Evolutionary conservation across 2,113 vertebrate species (phyloP).

Genomic region (Crotalus tigris): DNA sequence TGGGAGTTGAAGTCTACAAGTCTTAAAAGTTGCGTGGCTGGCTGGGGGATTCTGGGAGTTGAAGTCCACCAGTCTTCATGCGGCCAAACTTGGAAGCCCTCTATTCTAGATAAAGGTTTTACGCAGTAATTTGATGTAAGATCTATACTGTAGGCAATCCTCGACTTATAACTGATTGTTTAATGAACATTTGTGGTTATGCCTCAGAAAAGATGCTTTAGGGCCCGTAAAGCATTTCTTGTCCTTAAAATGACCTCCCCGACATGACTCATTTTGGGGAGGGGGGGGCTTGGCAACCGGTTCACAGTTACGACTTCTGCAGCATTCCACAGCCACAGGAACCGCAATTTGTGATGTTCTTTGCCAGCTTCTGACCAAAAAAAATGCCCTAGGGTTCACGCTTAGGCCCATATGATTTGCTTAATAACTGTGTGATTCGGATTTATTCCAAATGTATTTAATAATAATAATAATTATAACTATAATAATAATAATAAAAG

Average conservation of each 20-base stretch:
- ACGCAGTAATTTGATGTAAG: background rate
- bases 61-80: background rate
- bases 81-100: background rate
- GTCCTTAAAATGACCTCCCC: background rate
- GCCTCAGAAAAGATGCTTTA: background rate
- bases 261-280: background rate
- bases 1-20: no score
- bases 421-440: background rate
- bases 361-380: background rate
- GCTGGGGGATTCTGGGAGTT: background rate
- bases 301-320: background rate
- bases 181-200: background rate
- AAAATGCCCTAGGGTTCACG: background rate
- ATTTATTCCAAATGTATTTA: background rate
- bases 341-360: background rate
- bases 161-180: no score
- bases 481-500: no score
- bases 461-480: no score
- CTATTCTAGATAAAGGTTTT: background rate
- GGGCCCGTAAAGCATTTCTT: background rate
- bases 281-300: background rate
- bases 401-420: background rate
- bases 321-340: background rate
- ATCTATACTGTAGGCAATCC: background rate
- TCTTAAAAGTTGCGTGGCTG: no score